These are phyloP conservation scores for Kuschelorhynchus macadamiae DNA, from an alignment of 2,888 invertebrate species.

Conservation along the genomic window DNA sequence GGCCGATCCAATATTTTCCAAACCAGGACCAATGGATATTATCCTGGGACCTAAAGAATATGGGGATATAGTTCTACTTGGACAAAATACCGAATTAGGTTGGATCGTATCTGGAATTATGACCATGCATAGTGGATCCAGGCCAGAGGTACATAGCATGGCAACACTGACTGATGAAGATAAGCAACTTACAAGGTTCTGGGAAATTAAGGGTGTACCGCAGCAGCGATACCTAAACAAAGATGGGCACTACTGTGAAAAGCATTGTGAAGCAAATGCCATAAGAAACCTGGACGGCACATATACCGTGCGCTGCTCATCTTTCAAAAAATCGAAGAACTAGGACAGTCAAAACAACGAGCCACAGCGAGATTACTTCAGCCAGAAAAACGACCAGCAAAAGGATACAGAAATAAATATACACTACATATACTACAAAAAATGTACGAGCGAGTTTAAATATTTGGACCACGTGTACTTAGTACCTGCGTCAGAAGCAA, in stretches of 20 bases:
- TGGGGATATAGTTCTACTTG: neutral
- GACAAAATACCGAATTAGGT: conserved; percentile 1
- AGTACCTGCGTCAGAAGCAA: neutral
- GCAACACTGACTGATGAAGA: no score
- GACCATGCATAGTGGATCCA: no score
- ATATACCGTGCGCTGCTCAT: neutral
- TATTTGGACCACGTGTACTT: neutral
- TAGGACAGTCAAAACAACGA: neutral
- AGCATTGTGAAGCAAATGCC: neutral
- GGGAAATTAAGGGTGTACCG: neutral
- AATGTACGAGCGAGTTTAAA: neutral
- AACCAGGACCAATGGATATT: neutral
- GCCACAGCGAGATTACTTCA: neutral
- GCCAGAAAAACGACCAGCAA: no score
- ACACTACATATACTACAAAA: no score
- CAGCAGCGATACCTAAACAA: neutral
- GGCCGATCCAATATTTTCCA: neutral
- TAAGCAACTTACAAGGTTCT: no score
- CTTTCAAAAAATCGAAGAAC: neutral
- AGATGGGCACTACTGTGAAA: neutral
- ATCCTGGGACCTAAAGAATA: neutral
- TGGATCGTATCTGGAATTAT: neutral
- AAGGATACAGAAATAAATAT: no score
- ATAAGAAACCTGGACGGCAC: neutral
- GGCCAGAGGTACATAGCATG: no score